Evolutionary conservation across 2,888 invertebrate species (phyloP), one percentile per base, ranked within the genome.

Genomic region (Shargacucullia verbasci): DNA sequence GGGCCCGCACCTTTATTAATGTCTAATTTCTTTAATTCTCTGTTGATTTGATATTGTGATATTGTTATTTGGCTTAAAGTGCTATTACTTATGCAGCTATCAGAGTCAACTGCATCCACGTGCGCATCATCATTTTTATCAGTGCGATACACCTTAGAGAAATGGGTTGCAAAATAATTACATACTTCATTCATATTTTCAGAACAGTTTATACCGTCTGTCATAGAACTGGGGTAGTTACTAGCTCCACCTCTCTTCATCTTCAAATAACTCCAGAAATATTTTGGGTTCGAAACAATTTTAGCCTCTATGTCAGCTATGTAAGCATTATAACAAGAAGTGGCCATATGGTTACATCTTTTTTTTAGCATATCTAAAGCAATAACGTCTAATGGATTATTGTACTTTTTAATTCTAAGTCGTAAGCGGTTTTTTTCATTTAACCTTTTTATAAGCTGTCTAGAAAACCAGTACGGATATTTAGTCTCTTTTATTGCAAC

Each of bases 221-320:
- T 12, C 52, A 43, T 50, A 1, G 13, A 10, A 35, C 10, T 43
- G 14, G 34, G 20, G 7, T 41, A 49, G 25, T 33, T 41, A 50
- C 50, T 27, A 2, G 41, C 9, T 3, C 34, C 41, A 27, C 35
- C 41, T 50, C 41, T 34, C 10, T 50, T 50, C 7, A 34, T 34
- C 15, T 50, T 50, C n/a, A 50, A 27, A 14, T 50, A 50, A 41
- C 41, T 41, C 35, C 35, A 50, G 13, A 50, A 50, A 43, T 35
- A 50, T 5, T 50, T 35, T 11, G 35, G 35, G n/a, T 50, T 43
- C 2, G 29, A 40, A 34, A 35, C 40, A 34, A 52, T 44, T 52
- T 31, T 37, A 41, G n/a, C 34, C 35, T 33, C 33, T 33, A 33
- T 33, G 10, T 33, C 33, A 33, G 33, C 33, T 11, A 33, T 33